Evolutionary conservation across 2,113 vertebrate genomes (phyloP).

Genomic region (Shinisaurus crocodilurus): DNA sequence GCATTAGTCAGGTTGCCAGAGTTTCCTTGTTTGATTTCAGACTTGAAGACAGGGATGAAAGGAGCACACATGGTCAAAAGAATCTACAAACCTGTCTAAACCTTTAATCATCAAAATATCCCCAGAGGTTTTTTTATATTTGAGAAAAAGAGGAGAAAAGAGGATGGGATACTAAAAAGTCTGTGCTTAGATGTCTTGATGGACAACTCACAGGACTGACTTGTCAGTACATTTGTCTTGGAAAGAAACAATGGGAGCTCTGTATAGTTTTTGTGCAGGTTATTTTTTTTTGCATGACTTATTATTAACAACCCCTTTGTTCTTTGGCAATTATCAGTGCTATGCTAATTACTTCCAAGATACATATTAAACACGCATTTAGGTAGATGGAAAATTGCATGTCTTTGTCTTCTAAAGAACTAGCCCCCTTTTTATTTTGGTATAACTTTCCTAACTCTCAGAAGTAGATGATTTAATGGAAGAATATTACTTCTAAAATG

Average conservation of each 20-base stretch:
- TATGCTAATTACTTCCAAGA: slow-evolving; percentile 27
- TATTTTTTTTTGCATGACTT: not conserved
- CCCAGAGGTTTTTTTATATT: slow-evolving; percentile 32
- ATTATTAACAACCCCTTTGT: slow-evolving; percentile 28
- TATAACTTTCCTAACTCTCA: not conserved
- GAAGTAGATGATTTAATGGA: not conserved
- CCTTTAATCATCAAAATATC: slow-evolving; percentile 14
- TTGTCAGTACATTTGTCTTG: slow-evolving; percentile 11
- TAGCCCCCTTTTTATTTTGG: slow-evolving; percentile 18
- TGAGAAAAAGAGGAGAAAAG: not conserved
- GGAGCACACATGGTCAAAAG: not conserved
- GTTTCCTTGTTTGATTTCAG: slow-evolving; percentile 21
- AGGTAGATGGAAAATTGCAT: not conserved
- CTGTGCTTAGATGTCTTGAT: slow-evolving; percentile 1
- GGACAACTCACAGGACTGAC: slow-evolving; percentile 14
- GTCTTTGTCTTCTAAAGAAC: slow-evolving; percentile 23
- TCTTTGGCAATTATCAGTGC: not conserved
- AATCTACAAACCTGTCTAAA: slow-evolving; percentile 15
- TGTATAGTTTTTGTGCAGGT: not conserved
- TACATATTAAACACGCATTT: not conserved
- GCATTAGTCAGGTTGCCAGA: not conserved
- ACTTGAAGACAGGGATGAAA: slow-evolving; percentile 29
- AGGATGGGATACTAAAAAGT: not conserved
- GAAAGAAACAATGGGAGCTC: not conserved
- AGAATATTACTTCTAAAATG: not conserved